Evolutionary conservation across 2,797 vertebrate species (phyloP), one percentile per base, ranked within the genome.

Genomic region (Tauraco hartlaubi): DNA sequence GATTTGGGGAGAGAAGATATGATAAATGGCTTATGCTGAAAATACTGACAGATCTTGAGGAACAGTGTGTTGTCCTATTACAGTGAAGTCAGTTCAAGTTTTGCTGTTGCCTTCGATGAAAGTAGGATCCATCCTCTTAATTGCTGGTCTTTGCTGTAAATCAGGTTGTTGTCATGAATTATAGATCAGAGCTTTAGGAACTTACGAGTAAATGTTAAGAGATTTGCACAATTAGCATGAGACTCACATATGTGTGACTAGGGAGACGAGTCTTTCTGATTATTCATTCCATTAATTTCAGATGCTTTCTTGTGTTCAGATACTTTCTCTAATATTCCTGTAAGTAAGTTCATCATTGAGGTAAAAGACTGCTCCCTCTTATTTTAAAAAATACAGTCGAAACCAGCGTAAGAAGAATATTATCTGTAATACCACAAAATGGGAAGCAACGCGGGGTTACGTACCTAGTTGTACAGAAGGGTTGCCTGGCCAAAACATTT

Each of bases 171-270:
- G 75, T 54, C 51, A 68, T 83, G 68, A 90, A 88, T 91, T 91
- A 87, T 74, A 85, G 67, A 89, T 62, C 91, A 93, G 72, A 93
- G 73, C 43, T 90, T 90, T 55, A 88, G 88, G 48, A 96, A 81
- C 51, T 43, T 46, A 33, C 0, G 68, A 46, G 71, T 59, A 83
- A 91, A 88, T 26, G 46, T 80, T 74, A 28, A 83, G 87, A 77
- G 54, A 74, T 63, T 26, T 83, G 49, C 72, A 61, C 90, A 88
- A 85, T 90, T 77, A 90, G 51, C 73, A 80, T 75, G 91, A 88
- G 88, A 77, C 49, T 82, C 22, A 33, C 43, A 89, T 41, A 37
- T 26, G 35, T 91, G 78, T 48, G 79, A 92, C 43, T 49, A 63
- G 73, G 55, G 55, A 92, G 58, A 81, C 1, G 3, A 85, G 48